Conservation (phyloP, 2,797 vertebrate species). For the Scolopax bukidnonensis region DNA sequence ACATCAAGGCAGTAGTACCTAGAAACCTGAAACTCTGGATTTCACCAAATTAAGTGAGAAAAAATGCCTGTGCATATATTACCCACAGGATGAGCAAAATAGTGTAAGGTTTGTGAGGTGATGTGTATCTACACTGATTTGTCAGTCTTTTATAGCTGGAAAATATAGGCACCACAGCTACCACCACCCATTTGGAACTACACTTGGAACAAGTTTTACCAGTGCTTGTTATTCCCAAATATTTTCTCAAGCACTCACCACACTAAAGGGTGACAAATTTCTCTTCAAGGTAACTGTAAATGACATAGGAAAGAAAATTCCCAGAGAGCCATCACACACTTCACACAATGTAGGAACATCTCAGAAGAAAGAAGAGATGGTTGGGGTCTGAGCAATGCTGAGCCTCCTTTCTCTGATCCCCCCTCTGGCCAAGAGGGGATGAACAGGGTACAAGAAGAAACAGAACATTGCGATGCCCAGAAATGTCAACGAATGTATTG, state of each 20-base stretch:
- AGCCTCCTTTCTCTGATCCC: not conserved
- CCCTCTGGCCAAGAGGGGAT: not conserved
- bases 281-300: not conserved
- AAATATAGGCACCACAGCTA: not conserved
- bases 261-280: not conserved
- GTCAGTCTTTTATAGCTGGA: not conserved
- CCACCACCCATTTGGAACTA: not conserved
- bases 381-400: not conserved
- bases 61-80: not conserved
- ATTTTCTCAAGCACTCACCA: not conserved
- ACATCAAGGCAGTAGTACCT: not conserved
- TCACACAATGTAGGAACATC: accelerated
- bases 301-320: not conserved
- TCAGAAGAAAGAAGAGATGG: not conserved
- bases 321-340: not conserved
- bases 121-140: not conserved
- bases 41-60: not conserved
- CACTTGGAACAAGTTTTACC: not conserved
- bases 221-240: not conserved
- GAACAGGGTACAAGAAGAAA: not conserved
- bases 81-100: not conserved
- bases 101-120: not conserved
- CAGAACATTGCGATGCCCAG: not conserved
- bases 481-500: not conserved
- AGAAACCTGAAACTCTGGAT: not conserved